A percentile compares a stretch with the other conserved stretches of the same genome.
phyloP scores from a whole-genome alignment of 2,888 invertebrate genomes.

The Agrotis exclamationis region DNA sequence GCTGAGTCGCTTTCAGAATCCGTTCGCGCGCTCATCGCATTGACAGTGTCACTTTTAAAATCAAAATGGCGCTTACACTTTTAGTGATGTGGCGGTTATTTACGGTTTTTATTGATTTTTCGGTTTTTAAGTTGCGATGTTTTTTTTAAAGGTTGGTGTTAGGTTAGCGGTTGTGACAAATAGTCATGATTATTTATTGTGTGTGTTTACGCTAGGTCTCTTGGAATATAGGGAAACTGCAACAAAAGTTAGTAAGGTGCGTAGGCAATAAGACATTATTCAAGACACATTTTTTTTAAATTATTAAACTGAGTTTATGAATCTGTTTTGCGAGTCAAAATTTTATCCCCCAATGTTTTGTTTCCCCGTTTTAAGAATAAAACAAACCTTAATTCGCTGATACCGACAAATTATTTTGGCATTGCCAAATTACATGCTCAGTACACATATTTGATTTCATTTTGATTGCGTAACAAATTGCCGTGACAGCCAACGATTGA shows the following conservation, averaged over 20 bases:
- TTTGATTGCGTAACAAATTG: conserved; percentile 46
- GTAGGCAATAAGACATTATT: no score
- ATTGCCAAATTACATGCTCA: conserved; percentile 17
- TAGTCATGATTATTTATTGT: no score
- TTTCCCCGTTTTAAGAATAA: no score
- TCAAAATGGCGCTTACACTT: conserved; percentile 22
- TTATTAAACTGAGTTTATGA: no score
- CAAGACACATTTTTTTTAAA: no score
- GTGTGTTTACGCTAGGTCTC: no score
- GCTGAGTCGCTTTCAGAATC: conserved; percentile 76
- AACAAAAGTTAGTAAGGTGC: no score
- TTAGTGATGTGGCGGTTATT: conserved; percentile 21
- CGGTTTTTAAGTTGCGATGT: neutral
- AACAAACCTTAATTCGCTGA: no score
- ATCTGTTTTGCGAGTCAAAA: no score
- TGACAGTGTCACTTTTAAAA: conserved; percentile 26
- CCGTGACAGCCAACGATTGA: conserved; percentile 29
- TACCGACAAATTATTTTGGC: conserved; percentile 5
- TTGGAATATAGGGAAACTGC: no score
- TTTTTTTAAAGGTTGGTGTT: neutral
- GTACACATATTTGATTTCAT: conserved; percentile 32
- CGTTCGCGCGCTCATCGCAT: conserved; percentile 74
- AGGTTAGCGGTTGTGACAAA: neutral
- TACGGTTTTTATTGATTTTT: conserved; percentile 21
- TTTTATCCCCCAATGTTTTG: no score